Conservation (phyloP, 2,113 vertebrate species). For the Rutilus rutilus region DNA sequence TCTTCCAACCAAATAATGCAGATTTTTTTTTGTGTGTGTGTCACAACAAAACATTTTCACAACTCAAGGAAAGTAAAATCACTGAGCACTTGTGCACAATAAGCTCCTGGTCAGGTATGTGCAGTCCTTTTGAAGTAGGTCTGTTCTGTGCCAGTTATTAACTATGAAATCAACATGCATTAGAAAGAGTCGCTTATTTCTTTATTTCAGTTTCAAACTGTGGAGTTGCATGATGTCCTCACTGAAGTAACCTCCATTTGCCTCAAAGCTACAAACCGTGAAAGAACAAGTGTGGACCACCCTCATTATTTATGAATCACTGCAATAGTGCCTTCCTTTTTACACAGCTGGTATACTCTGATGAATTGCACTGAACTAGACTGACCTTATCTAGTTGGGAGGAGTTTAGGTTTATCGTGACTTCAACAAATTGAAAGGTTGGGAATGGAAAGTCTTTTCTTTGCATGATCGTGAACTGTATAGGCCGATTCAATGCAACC, state of each 20-base stretch:
- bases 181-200: background rate
- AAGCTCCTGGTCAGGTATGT: background rate
- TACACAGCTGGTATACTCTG: background rate
- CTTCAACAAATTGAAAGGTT: background rate
- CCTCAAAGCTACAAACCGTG: slow-evolving; percentile 1
- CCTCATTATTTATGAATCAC: slow-evolving; percentile 21
- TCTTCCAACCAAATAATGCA: background rate
- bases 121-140: slow-evolving; percentile 10
- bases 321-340: slow-evolving; percentile 22
- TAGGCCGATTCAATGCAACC: background rate
- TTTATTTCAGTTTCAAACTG: slow-evolving; percentile 6
- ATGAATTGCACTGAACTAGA: slow-evolving; percentile 7
- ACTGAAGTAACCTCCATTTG: background rate
- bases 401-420: background rate
- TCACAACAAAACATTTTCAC: background rate
- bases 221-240: slow-evolving; percentile 19
- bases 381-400: background rate
- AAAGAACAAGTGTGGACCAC: background rate
- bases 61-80: background rate
- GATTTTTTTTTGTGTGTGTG: background rate
- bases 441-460: background rate
- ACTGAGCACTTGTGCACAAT: background rate
- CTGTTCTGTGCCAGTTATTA: background rate
- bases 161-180: background rate
- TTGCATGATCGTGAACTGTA: background rate